Evolutionary conservation across 2,797 vertebrate genomes (phyloP).

Genomic region (Phoeniculus purpureus): DNA sequence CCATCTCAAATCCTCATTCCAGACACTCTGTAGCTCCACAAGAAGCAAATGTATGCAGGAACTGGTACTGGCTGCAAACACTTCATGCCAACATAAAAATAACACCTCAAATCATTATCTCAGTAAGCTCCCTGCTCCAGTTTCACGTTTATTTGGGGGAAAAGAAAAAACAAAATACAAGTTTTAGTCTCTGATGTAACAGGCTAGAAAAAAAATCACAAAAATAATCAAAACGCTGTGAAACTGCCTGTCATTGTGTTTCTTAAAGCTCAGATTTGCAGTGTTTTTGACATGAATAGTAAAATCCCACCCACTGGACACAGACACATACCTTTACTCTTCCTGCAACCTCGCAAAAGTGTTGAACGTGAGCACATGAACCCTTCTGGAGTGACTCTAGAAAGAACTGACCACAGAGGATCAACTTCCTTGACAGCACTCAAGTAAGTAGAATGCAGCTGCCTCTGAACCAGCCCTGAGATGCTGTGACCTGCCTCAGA

Average conservation of each 20-base stretch:
- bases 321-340: rapidly evolving
- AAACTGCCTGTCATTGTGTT: background rate
- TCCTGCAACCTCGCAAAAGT: background rate
- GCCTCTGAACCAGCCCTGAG: background rate
- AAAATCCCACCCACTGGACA: background rate
- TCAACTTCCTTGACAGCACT: rapidly evolving
- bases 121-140: background rate
- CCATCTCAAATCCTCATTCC: background rate
- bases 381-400: background rate
- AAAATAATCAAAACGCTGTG: background rate
- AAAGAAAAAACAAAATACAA: background rate
- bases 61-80: background rate
- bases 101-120: background rate
- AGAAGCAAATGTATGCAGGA: background rate
- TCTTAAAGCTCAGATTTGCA: background rate
- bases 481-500: background rate
- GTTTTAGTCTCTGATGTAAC: background rate
- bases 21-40: background rate
- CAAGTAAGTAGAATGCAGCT: background rate
- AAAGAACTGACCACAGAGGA: background rate
- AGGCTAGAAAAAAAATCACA: background rate
- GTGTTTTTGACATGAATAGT: background rate
- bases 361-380: rapidly evolving
- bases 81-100: background rate
- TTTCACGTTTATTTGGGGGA: background rate